phyloP scores from a whole-genome alignment of 1,140 invertebrate species.

The Orius insidiosus region DNA sequence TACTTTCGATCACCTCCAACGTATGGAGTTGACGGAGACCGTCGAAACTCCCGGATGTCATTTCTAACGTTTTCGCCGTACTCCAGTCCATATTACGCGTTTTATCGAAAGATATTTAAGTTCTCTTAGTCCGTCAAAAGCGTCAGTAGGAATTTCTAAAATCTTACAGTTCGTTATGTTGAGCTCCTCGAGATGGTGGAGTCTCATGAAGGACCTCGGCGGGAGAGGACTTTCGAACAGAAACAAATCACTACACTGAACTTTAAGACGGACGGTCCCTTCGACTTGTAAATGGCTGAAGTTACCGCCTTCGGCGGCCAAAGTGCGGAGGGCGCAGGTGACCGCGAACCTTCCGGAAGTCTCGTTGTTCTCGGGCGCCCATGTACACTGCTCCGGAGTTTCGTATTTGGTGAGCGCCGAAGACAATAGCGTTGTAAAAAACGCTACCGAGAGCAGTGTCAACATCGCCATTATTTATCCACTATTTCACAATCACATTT shows the following conservation, averaged over 20 bases:
- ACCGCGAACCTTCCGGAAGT: constrained; percentile 33
- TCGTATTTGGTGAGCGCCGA: constrained; percentile 3
- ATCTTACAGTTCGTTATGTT: constrained; percentile 63
- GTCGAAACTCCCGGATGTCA: constrained; percentile 45
- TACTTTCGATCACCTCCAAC: constrained; percentile 65
- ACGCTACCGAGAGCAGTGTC: no score
- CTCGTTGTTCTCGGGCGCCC: constrained; percentile 39
- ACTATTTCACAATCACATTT: no score
- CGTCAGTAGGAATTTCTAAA: constrained; percentile 49
- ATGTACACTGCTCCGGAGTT: constrained; percentile 28
- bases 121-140: constrained; percentile 56
- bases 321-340: constrained; percentile 46
- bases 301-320: constrained; percentile 41
- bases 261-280: constrained; percentile 43
- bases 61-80: constrained; percentile 45
- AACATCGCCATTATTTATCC: no score
- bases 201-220: constrained; percentile 48
- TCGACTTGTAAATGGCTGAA: constrained; percentile 42
- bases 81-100: constrained; percentile 63
- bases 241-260: constrained; percentile 59
- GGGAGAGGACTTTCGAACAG: constrained; percentile 62
- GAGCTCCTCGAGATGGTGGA: constrained; percentile 54
- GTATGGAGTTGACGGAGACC: constrained; percentile 57
- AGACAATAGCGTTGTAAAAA: no score
- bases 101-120: constrained; percentile 49